A percentile compares a stretch with the other conserved stretches of the same genome.
Conservation (phyloP, 1,140 invertebrate species). For the Dinoponera quadriceps region DNA sequence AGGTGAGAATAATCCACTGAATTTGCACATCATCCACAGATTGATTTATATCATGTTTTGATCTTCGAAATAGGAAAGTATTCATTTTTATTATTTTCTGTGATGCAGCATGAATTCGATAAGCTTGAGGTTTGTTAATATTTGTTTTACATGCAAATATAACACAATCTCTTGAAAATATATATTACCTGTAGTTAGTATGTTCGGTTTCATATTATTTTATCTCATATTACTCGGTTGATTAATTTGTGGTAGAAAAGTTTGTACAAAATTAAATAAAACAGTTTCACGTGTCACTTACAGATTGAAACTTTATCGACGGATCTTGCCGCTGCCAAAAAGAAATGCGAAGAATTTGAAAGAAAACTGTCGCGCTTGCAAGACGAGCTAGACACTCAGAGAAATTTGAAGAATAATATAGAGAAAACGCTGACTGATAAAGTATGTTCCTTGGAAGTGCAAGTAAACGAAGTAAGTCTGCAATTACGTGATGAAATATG, state of each 20-base stretch:
- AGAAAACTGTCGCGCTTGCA: slow-evolving; percentile 74
- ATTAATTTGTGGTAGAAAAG: background rate
- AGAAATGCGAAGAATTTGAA: slow-evolving; percentile 78
- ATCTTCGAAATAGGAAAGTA: slow-evolving; percentile 50
- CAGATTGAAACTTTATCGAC: slow-evolving; percentile 81
- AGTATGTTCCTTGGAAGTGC: slow-evolving; percentile 79
- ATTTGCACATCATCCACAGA: slow-evolving; percentile 22
- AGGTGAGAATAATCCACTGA: slow-evolving; percentile 77
- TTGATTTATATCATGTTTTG: slow-evolving; percentile 11
- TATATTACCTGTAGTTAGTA: slow-evolving; percentile 4
- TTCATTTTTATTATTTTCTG: slow-evolving; percentile 62
- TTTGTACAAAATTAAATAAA: background rate
- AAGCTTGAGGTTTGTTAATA: slow-evolving; percentile 78
- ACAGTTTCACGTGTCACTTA: slow-evolving; percentile 57
- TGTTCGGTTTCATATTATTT: background rate
- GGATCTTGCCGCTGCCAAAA: slow-evolving; percentile 72
- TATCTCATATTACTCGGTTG: background rate
- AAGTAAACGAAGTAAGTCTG: slow-evolving; percentile 80
- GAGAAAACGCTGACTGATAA: slow-evolving; percentile 79
- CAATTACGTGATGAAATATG: slow-evolving; percentile 12
- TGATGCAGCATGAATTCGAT: slow-evolving; percentile 79
- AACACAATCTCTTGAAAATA: background rate
- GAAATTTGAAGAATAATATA: slow-evolving; percentile 76
- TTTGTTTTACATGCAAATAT: slow-evolving; percentile 32
- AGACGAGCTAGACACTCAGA: slow-evolving; percentile 79